Evolutionary conservation across 92 coral and sea anemone species (phyloP).

Genomic region (Parazoanthus swiftii): DNA sequence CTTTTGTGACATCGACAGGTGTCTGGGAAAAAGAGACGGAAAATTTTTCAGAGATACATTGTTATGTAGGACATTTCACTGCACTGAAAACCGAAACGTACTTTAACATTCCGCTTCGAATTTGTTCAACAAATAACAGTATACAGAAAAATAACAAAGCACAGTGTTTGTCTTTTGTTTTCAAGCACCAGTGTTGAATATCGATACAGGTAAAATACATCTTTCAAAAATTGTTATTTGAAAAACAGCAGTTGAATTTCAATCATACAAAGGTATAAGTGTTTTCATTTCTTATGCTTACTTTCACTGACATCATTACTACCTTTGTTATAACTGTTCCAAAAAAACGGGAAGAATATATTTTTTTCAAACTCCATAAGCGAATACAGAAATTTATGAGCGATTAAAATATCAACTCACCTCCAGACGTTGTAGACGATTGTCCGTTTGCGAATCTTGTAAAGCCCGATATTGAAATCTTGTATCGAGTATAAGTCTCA

Average conservation of each 20-base stretch:
- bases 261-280: too few relatives aligned
- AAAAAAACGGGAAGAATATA: not conserved
- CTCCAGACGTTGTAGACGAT: slow-evolving; percentile 55
- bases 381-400: not conserved
- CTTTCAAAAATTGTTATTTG: too few relatives aligned
- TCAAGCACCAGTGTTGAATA: too few relatives aligned
- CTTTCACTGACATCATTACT: not conserved
- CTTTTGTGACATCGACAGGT: slow-evolving; percentile 79
- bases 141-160: too few relatives aligned
- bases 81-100: too few relatives aligned
- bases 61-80: too few relatives aligned
- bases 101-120: too few relatives aligned
- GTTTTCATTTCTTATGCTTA: too few relatives aligned
- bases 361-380: too few relatives aligned
- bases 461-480: slow-evolving; percentile 63
- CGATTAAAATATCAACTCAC: slow-evolving; percentile 28
- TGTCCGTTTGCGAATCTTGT: slow-evolving; percentile 71
- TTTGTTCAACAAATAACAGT: not conserved
- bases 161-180: too few relatives aligned
- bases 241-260: too few relatives aligned
- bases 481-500: slow-evolving; percentile 54
- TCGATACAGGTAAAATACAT: too few relatives aligned
- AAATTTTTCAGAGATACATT: not conserved
- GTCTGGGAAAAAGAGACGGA: slow-evolving; percentile 42
- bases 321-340: not conserved